Evolutionary conservation across 2,797 vertebrate species (phyloP).

Genomic region (Danio choprae): DNA sequence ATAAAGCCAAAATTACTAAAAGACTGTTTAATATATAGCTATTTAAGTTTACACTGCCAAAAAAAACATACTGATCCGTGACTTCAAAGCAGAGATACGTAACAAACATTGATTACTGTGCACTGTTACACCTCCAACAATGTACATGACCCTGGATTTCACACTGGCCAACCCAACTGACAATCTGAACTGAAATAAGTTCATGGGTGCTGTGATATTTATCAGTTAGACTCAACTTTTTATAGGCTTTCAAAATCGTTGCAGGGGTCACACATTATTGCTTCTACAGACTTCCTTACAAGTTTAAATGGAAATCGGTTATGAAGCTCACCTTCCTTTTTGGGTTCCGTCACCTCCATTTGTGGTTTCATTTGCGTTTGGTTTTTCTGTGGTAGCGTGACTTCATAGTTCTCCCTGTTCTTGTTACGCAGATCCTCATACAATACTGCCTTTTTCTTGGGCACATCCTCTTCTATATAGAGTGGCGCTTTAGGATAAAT

Average conservation of each 20-base stretch:
- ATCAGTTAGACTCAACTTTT: neutral
- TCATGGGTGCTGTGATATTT: neutral
- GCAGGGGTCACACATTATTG: neutral
- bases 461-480: constrained; percentile 69
- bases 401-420: constrained; percentile 82
- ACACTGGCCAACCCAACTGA: neutral
- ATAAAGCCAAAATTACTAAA: too few species aligned
- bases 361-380: constrained; percentile 74
- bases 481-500: constrained; percentile 69
- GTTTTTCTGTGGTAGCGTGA: constrained; percentile 77
- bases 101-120: too few species aligned
- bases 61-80: too few species aligned
- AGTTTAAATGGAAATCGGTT: neutral
- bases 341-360: constrained; percentile 69
- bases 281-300: too few species aligned
- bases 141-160: neutral
- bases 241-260: neutral
- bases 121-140: too few species aligned
- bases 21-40: too few species aligned
- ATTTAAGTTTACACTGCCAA: too few species aligned
- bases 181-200: neutral
- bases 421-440: constrained; percentile 86
- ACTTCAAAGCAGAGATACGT: too few species aligned
- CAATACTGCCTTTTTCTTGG: constrained; percentile 78
- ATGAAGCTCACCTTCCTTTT: constrained; percentile 76